Evolutionary conservation across 2,888 invertebrate genomes (phyloP).

Genomic region (Allolobophora icterica): DNA sequence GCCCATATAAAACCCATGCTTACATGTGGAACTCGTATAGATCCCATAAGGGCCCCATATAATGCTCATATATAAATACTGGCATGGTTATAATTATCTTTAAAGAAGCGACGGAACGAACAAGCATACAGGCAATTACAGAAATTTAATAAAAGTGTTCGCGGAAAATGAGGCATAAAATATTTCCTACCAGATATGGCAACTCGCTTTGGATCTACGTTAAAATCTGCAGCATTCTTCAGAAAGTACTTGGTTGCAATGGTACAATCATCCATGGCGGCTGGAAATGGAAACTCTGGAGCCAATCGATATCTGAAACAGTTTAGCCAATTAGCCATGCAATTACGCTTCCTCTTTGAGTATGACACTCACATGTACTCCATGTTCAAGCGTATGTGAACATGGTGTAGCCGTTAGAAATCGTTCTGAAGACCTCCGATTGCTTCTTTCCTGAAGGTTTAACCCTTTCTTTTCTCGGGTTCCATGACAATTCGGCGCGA

Average conservation of each 20-base stretch:
- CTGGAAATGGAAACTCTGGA: constrained; percentile 58
- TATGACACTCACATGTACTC: too few species aligned
- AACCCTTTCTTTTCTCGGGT: too few species aligned
- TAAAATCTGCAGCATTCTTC: constrained; percentile 49
- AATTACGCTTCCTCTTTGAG: neutral
- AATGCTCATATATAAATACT: too few species aligned
- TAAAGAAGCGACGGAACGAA: neutral
- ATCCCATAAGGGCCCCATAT: too few species aligned
- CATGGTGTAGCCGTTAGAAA: too few species aligned
- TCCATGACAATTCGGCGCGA: too few species aligned
- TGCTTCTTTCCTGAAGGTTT: too few species aligned
- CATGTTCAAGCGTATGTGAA: too few species aligned
- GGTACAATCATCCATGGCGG: constrained; percentile 63
- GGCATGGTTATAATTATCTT: neutral
- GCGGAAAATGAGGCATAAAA: neutral
- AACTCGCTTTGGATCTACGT: constrained; percentile 51
- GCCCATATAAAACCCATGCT: too few species aligned
- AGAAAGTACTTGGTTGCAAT: constrained; percentile 58
- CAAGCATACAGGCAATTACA: neutral
- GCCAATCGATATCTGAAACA: constrained; percentile 34
- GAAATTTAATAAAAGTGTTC: neutral
- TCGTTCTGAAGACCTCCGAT: too few species aligned
- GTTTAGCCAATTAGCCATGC: neutral
- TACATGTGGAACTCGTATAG: too few species aligned
- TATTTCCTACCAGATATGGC: constrained; percentile 53